Conservation (phyloP, 2,888 invertebrate genomes). For the Pollenia griseotomentosa region DNA sequence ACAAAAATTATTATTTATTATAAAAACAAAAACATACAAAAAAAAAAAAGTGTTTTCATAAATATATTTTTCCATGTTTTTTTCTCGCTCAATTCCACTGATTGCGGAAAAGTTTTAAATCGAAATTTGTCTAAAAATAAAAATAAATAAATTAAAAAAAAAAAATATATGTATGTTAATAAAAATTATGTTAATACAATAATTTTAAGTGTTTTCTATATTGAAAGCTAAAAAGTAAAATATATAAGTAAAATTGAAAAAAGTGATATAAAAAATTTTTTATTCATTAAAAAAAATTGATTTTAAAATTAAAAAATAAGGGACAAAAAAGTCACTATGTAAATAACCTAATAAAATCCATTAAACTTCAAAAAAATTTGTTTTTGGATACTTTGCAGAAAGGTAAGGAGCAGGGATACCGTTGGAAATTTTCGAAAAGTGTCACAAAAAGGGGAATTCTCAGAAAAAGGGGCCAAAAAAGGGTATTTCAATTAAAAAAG, state of each 20-base stretch:
- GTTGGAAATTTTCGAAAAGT: no score
- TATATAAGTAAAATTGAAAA: background rate
- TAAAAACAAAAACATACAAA: background rate
- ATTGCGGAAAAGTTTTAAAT: constrained; percentile 46
- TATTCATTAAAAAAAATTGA: background rate
- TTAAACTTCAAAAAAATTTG: no score
- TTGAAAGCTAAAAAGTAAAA: background rate
- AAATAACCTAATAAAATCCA: no score
- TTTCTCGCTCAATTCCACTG: background rate
- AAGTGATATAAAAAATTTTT: background rate
- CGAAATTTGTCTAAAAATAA: constrained; percentile 54
- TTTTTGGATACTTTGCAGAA: no score
- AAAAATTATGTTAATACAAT: constrained; percentile 3
- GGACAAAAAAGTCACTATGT: no score
- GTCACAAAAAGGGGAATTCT: no score
- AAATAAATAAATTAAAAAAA: constrained; percentile 21
- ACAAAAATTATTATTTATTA: background rate
- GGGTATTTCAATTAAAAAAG: no score
- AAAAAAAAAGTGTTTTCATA: constrained; percentile 27
- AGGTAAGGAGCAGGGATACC: no score
- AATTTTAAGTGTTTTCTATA: constrained; percentile 14
- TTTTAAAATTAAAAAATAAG: no score
- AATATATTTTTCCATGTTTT: constrained; percentile 57
- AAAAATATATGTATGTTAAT: background rate
- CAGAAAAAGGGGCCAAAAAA: no score